Evolutionary conservation across 1,140 invertebrate species (phyloP), one percentile per base, ranked within the genome.

Genomic region (Myzus persicae): DNA sequence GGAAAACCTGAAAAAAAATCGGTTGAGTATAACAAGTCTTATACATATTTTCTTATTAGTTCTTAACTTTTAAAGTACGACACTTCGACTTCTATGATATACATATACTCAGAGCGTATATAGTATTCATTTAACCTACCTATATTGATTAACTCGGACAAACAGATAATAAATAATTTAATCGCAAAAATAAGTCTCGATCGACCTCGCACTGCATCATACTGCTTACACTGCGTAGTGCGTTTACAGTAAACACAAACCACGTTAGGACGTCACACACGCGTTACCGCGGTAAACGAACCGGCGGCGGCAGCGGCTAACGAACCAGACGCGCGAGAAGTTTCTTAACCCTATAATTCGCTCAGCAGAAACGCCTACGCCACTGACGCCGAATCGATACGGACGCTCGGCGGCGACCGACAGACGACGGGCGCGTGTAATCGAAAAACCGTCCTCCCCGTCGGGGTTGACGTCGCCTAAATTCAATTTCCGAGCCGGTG

Each of bases 351-450:
- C 89, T 40, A 90, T 59, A 59, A 42, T 90, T 67, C 54, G 51
- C 89, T 67, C 24, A 82, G 81, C 44, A 93, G 67, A 93, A 93
- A 85, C 91, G 91, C 91, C 91, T 93, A 93, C 91, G 38, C 81
- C 46, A 22, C 46, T 48, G 22, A n/a, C 44, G n/a, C 81, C 36
- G 81, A 93, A 93, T 93, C 91, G 91, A 93, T 93, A 93, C 81
- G 46, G n/a, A 82, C 46, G 91, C 76, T 46, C 36, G 81, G 36
- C 20, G 76, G 38, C 76, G 81, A 40, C 91, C 81, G 81, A 38
- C 46, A 40, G 76, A 42, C 76, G 90, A 36, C 44, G 31, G 84
- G 36, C 38, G 42, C 76, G 90, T 11, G 90, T 92, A 92, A 92
- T 92, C 90, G 76, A 92, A 91, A 89, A 92, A 67, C 59, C 22